Evolutionary conservation across 2,797 vertebrate species (phyloP), one percentile per base, ranked within the genome.

Genomic region (Cuniculus paca): DNA sequence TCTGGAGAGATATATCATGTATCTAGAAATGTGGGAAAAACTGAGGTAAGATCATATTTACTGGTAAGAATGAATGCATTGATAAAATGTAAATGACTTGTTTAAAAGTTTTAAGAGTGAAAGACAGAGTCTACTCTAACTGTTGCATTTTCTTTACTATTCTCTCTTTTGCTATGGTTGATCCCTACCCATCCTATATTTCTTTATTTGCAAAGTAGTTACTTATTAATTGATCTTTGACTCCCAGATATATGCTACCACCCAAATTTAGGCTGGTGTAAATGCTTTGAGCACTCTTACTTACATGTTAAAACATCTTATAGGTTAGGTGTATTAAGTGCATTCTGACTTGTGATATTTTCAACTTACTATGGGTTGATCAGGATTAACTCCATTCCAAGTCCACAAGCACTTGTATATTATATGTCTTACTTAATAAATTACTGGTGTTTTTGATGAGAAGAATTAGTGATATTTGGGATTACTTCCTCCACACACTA

Each of bases 131-230:
- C 36, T 54, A n/a, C 39, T 77, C 6, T n/a, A n/a, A n/a, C n/a
- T 81, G 11, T 79, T 89, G 39, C 11, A 45, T 17, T 45, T 56
- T 26, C 26, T 88, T 70, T 72, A 20, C 20, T 36, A 74, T 0
- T 68, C 50, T 79, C 1, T n/a, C 6, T 95, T 52, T 63, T 24
- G 34, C 26, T 92, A 2, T 20, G 7, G 63, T 11, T 56, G 45
- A 39, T 80, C 34, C 50, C 50, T 20, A 24, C 2, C 1, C 50
- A 31, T 16, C 6, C 61, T 56, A 0, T n/a, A 54, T 54, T 93
- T 96, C 65, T 60, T 85, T 85, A 81, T 88, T 85, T 87, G 56
- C 89, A 72, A 78, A 52, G 19, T 88, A 68, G 20, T 80, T 74
- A 83, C 13, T 65, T 58, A 26, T 26, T 77, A 28, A 78, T n/a